Evolutionary conservation across 1,140 invertebrate species (phyloP).

Genomic region (Philaenus spumarius): DNA sequence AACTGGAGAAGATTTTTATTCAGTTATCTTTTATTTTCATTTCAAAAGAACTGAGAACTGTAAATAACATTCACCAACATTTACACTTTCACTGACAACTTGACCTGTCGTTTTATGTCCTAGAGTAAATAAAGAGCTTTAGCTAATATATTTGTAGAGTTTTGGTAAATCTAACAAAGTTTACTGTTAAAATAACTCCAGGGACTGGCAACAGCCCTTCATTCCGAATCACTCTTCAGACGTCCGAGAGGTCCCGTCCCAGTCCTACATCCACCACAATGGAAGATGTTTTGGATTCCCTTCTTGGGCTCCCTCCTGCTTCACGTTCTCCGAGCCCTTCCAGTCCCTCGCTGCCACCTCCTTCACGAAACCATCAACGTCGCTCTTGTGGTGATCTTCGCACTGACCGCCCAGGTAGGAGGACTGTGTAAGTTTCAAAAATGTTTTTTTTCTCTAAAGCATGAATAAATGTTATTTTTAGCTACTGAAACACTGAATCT

Average conservation of each 20-base stretch:
- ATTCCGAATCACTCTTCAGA: neutral
- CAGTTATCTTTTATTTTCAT: no score
- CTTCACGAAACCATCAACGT: constrained; percentile 35
- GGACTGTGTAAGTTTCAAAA: constrained; percentile 60
- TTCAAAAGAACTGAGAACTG: no score
- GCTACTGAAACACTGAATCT: neutral
- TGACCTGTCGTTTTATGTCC: no score
- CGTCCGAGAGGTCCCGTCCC: constrained; percentile 17
- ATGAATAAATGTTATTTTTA: neutral
- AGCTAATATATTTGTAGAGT: no score
- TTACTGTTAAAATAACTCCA: no score
- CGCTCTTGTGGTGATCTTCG: constrained; percentile 32
- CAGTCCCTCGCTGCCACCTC: constrained; percentile 41
- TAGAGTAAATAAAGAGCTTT: no score
- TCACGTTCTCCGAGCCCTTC: constrained; percentile 59
- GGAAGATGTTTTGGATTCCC: constrained; percentile 87
- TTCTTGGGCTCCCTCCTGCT: constrained; percentile 72
- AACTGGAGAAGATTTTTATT: no score
- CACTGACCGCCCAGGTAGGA: constrained; percentile 66
- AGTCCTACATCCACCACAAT: constrained; percentile 77
- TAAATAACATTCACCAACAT: no score
- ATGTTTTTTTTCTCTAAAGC: neutral
- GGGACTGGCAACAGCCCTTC: neutral
- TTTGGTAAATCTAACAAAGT: no score
- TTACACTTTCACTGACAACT: no score